A percentile compares a stretch with the other conserved stretches of the same genome.
These are phyloP conservation scores for Drosophila melanica DNA, from an alignment of 1,140 invertebrate species.

Conservation along the genomic window DNA sequence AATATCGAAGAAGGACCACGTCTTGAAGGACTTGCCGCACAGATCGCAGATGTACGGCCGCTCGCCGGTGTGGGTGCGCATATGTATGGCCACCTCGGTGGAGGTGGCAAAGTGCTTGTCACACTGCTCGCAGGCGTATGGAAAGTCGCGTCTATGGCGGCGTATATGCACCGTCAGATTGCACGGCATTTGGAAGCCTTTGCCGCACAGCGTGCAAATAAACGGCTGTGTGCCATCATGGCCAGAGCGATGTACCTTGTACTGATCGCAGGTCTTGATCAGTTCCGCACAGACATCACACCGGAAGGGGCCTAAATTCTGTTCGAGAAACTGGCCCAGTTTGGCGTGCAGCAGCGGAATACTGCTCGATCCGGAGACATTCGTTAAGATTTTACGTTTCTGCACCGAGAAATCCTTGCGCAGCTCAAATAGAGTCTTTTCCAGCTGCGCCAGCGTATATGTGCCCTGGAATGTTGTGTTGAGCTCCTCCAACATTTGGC, in stretches of 20 bases:
- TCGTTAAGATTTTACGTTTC: constrained; percentile 64
- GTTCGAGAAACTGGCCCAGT: constrained; percentile 65
- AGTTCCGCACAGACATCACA: constrained; percentile 64
- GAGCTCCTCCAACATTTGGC: constrained; percentile 72
- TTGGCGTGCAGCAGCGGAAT: constrained; percentile 66
- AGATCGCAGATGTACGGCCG: constrained; percentile 75
- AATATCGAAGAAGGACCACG: constrained; percentile 80
- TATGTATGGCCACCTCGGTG: constrained; percentile 74
- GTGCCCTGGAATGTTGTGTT: constrained; percentile 53
- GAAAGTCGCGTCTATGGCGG: constrained; percentile 69
- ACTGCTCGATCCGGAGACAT: constrained; percentile 28
- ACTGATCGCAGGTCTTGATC: constrained; percentile 79
- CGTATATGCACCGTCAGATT: constrained; percentile 77
- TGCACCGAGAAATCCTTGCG: constrained; percentile 72
- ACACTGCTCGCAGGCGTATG: constrained; percentile 73
- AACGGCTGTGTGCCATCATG: constrained; percentile 76
- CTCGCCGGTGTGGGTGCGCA: constrained; percentile 70
- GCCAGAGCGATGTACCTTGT: constrained; percentile 69
- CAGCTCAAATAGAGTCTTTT: constrained; percentile 72
- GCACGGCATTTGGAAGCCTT: constrained; percentile 79
- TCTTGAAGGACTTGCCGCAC: constrained; percentile 78
- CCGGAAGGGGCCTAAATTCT: constrained; percentile 73
- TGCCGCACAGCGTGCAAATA: constrained; percentile 75
- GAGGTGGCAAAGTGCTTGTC: constrained; percentile 77
- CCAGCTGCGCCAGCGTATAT: constrained; percentile 54